Base-by-base conservation (phyloP, 2,888 invertebrate genomes). In the Vandiemenella viatica region DNA sequence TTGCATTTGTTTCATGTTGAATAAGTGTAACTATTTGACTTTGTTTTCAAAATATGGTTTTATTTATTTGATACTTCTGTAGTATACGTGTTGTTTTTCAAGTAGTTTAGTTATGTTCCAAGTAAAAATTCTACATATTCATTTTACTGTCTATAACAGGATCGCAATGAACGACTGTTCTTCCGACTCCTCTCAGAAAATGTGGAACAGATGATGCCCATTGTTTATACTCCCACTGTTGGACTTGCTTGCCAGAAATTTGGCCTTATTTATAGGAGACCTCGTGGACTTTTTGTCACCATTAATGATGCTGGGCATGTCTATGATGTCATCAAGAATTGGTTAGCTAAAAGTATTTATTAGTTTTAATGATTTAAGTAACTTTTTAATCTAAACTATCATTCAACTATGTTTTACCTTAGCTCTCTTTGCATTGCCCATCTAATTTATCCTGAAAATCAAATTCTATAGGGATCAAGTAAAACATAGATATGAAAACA, bases 181-280 rank as follows among this genome's bases (percentile, higher is more conserved):
- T 98, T 92, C 71, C 79, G 90, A 54, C 78, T 96, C 43, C 68
- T 97, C 43, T 78, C 84, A 53, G 91, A 96, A 67, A 88, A 97
- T 66, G 83, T 95, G 52, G 91, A 95, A 66, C 79, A 83, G 62
- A 79, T 93, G 69, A 85, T 97, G 82, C 97, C 97, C 1, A 91
- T 97, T 60, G 91, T 98, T 16, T 97, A 97, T 66, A 98, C 97
- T 1, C 97, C 97, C 0, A 96, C 96, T 0, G 97, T 97, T 16
- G 97, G 97, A 1, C 72, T 88, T 62, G 97, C 96, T 0, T 97
- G 97, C 65, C 96, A 96, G 70, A 87, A 89, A 62, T 97, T 95
- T 63, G 96, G 96, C 41, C 79, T 93, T 55, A 90, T 96, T 64
- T 95, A 89, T 66, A 76, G 95, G 55, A 77, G 92, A 63, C 95